Evolutionary conservation across 2,113 vertebrate genomes (phyloP).

Genomic region (Tachysurus fulvidraco): DNA sequence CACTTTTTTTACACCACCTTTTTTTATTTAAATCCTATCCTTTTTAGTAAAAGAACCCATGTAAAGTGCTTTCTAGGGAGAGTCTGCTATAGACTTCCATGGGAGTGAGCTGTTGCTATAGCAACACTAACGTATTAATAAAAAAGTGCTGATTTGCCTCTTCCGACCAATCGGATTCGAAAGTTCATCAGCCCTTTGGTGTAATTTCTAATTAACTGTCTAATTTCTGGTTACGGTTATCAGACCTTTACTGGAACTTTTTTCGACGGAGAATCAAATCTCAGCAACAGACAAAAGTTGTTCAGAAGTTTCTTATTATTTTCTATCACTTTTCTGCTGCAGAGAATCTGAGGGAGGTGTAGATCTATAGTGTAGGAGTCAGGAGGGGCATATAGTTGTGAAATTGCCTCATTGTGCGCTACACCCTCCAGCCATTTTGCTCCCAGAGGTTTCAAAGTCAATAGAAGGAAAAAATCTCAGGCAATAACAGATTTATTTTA

Average conservation of each 20-base stretch:
- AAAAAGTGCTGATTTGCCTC: not conserved
- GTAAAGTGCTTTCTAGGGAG: not conserved
- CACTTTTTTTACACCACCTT: not conserved
- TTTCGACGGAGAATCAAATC: not conserved
- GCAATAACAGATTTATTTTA: slow-evolving; percentile 33
- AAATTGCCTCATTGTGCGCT: slow-evolving; percentile 34
- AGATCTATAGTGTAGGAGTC: not conserved
- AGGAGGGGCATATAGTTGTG: slow-evolving; percentile 34
- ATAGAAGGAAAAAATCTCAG: not conserved
- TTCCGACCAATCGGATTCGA: not conserved
- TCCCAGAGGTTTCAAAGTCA: slow-evolving; percentile 19
- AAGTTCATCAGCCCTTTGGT: not conserved
- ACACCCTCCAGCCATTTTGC: slow-evolving; percentile 24
- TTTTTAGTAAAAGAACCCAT: not conserved
- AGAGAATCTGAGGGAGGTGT: not conserved
- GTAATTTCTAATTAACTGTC: not conserved
- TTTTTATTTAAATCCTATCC: not conserved
- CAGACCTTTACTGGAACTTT: not conserved
- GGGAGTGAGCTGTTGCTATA: not conserved
- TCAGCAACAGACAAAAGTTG: not conserved
- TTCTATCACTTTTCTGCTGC: not conserved
- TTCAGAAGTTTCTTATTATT: not conserved
- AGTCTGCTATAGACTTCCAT: not conserved
- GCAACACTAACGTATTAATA: not conserved
- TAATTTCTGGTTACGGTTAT: not conserved